These are phyloP conservation scores for Mionectes macconnelli DNA, from an alignment of 2,113 vertebrate genomes.

Conservation along the genomic window DNA sequence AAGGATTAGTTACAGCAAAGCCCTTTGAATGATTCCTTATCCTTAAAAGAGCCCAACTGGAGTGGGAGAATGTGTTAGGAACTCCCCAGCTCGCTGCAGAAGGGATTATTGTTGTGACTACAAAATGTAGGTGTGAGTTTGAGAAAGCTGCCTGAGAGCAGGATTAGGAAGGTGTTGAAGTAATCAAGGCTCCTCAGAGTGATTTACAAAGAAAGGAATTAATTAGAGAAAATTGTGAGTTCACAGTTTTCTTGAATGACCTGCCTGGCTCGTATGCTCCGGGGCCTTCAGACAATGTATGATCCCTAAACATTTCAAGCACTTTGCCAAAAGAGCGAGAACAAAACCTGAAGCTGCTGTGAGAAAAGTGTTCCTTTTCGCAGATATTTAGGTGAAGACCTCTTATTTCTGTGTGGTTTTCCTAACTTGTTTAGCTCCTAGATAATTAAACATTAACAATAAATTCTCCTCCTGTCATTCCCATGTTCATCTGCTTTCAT, in stretches of 20 bases:
- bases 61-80: conserved; percentile 45
- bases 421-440: neutral
- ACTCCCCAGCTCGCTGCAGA: neutral
- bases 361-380: neutral
- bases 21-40: conserved; percentile 33
- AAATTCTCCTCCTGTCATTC: neutral
- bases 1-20: conserved; percentile 40
- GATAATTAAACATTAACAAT: neutral
- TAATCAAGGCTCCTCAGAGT: conserved; percentile 25
- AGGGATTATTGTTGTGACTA: conserved; percentile 23
- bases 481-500: neutral
- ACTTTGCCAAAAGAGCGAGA: neutral
- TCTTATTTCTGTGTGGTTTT: neutral
- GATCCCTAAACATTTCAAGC: neutral
- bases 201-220: conserved; percentile 46
- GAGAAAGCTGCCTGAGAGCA: neutral
- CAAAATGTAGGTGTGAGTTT: conserved; percentile 51
- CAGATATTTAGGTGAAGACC: neutral
- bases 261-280: neutral
- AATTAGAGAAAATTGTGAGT: conserved; percentile 33
- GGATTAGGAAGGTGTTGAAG: conserved; percentile 48
- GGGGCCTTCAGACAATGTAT: neutral
- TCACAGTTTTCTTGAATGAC: neutral
- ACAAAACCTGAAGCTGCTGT: neutral
- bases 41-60: conserved; percentile 12